Base-by-base conservation (phyloP, 2,888 invertebrate genomes). In the Diaperis boleti region DNA sequence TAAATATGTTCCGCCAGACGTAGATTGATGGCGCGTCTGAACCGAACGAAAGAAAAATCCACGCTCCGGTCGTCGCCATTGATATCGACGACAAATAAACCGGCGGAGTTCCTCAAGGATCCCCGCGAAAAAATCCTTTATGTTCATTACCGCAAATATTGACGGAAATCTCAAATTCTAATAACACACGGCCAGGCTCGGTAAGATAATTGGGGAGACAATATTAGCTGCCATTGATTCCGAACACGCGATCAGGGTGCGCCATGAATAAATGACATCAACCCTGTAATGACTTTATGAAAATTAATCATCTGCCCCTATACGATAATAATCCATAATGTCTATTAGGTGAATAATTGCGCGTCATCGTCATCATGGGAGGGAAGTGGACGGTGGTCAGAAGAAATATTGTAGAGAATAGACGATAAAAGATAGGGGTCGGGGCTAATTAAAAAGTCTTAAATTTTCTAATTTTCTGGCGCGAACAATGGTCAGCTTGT, bases 111-210 rank as follows among this genome's bases (percentile, higher is more conserved):
- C n/a, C n/a, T n/a, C n/a, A n/a, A n/a, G n/a, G n/a, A n/a, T n/a
- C n/a, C n/a, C n/a, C n/a, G n/a, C n/a, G n/a, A n/a, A n/a, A n/a
- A n/a, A n/a, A n/a, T n/a, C n/a, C n/a, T n/a, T n/a, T n/a, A 33
- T n/a, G 22, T 71, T 74, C 76, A 76, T 76, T 76, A 76, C 67
- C 66, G 68, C 72, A 73, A 73, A 74, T 76, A 77, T 77, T 75
- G 76, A 75, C 72, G 72, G 73, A 74, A 76, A 77, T 77, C 76
- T 74, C 73, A 74, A 74, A 75, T 76, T 76, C 74, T 74, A 76
- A 77, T 77, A 71, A 67, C 67, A 59, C n/a, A n/a, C n/a, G n/a
- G n/a, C 62, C 61, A 56, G 56, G 62, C 56, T 39, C 62, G 56
- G 49, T 49, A 66, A 66, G 68, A 69, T 74, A 72, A 74, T 74